Base-by-base conservation (phyloP, 2,888 invertebrate genomes). In the Antitype chi region DNA sequence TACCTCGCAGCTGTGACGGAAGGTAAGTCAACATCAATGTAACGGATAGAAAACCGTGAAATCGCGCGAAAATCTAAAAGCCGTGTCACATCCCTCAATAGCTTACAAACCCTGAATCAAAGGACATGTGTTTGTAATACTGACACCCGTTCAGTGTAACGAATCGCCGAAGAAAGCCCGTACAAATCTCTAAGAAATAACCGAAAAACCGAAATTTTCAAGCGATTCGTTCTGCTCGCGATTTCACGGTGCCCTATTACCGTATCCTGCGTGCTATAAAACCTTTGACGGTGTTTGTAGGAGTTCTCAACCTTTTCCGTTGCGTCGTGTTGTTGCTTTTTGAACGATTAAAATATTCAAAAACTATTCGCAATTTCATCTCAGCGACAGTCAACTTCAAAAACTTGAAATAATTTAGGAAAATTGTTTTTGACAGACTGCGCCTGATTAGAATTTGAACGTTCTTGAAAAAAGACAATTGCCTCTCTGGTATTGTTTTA, bases 161-260 rank as follows among this genome's bases (percentile, higher is more conserved):
- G 92, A 97, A 97, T 97, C 91, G 88, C 84, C 93, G 96, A 95
- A 97, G 97, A 97, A 97, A 97, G 95, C 93, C 96, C 96, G 96
- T 97, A 94, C 94, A 96, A 97, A 97, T 97, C 95, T 94, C 90
- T 94, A 96, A 97, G 97, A 97, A 97, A 96, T 95, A 96, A 97
- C 96, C 97, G 97, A 96, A 95, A 96, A 97, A 97, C 97, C 97
- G 95, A 95, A 95, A 97, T 96, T 96, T 96, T 97, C 96, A 96
- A 95, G 96, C 96, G 92, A 97, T 97, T 97, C 95, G 97, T 91
- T 92, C 93, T 96, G 93, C 92, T 87, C 86, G 86, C 92, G 95
- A 96, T 96, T 96, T 96, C 96, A 96, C 94, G 96, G 94, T 92
- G 85, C 93, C 94, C 94, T 95, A 94, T 95, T 95, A 93, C 93